Conservation (phyloP, 2,888 invertebrate genomes). For the Leptinotarsa rubiginosa region DNA sequence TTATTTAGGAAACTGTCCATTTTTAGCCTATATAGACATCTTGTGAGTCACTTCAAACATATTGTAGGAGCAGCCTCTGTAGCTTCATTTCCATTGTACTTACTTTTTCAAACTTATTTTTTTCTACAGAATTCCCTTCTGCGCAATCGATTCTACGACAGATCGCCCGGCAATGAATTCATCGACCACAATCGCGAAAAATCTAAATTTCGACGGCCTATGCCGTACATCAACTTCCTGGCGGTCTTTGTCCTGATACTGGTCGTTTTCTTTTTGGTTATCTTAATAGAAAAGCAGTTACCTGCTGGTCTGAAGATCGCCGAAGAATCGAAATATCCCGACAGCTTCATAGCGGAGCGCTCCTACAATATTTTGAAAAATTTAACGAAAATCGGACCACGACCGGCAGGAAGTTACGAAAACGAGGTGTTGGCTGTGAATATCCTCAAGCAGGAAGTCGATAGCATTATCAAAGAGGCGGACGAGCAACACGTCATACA, state of each 20-base stretch:
- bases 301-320: slow-evolving; percentile 69
- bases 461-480: slow-evolving; percentile 65
- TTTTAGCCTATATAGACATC: no score
- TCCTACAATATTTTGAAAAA: slow-evolving; percentile 76
- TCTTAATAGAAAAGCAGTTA: slow-evolving; percentile 72
- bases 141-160: slow-evolving; percentile 40
- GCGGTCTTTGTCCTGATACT: slow-evolving; percentile 69
- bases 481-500: slow-evolving; percentile 67
- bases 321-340: slow-evolving; percentile 63
- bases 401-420: slow-evolving; percentile 75
- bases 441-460: slow-evolving; percentile 59
- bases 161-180: slow-evolving; percentile 32
- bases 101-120: not conserved
- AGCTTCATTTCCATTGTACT: no score
- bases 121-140: slow-evolving; percentile 31
- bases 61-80: no score
- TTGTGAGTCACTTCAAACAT: no score
- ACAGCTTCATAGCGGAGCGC: slow-evolving; percentile 72
- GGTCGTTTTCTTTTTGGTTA: slow-evolving; percentile 69
- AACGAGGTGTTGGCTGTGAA: slow-evolving; percentile 74
- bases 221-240: slow-evolving; percentile 68
- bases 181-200: slow-evolving; percentile 45
- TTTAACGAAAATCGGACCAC: slow-evolving; percentile 73
- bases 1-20: no score
- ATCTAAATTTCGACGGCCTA: slow-evolving; percentile 61